These are phyloP conservation scores for Argya squamiceps DNA, from an alignment of 2,797 vertebrate species.

Conservation along the genomic window DNA sequence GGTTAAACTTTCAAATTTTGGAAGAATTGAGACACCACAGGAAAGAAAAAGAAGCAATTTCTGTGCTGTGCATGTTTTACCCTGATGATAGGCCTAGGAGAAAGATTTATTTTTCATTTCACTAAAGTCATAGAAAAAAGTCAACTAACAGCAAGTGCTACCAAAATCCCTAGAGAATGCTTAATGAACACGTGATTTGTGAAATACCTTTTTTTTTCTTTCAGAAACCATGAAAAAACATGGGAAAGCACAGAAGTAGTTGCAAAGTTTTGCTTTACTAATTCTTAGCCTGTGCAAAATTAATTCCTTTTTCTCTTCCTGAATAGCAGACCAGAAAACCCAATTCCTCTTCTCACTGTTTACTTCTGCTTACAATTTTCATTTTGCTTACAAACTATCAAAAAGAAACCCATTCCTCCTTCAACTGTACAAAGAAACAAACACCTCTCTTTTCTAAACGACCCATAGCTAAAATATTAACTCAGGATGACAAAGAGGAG, in stretches of 20 bases:
- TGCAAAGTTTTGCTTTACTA: neutral
- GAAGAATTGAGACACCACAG: neutral
- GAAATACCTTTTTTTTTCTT: neutral
- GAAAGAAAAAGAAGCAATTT: neutral
- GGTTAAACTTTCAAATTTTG: neutral
- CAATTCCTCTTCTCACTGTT: slow-evolving; percentile 60
- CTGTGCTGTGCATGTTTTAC: neutral
- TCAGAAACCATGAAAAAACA: neutral
- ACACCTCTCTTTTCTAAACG: neutral
- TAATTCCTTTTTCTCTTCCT: slow-evolving; percentile 60
- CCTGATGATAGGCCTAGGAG: neutral
- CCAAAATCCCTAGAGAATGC: neutral
- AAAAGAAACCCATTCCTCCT: neutral
- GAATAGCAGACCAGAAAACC: neutral
- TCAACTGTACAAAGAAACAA: neutral
- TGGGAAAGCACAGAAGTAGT: neutral
- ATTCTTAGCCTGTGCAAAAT: slow-evolving; percentile 21
- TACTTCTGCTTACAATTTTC: slow-evolving; percentile 55
- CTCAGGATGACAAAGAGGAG: neutral
- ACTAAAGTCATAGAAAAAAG: neutral
- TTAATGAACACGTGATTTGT: neutral
- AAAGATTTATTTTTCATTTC: neutral
- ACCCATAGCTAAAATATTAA: neutral
- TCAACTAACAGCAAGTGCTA: neutral
- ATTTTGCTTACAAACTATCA: neutral